These are phyloP conservation scores for Holocentrus rufus DNA, from an alignment of 2,797 vertebrate genomes.

Conservation along the genomic window DNA sequence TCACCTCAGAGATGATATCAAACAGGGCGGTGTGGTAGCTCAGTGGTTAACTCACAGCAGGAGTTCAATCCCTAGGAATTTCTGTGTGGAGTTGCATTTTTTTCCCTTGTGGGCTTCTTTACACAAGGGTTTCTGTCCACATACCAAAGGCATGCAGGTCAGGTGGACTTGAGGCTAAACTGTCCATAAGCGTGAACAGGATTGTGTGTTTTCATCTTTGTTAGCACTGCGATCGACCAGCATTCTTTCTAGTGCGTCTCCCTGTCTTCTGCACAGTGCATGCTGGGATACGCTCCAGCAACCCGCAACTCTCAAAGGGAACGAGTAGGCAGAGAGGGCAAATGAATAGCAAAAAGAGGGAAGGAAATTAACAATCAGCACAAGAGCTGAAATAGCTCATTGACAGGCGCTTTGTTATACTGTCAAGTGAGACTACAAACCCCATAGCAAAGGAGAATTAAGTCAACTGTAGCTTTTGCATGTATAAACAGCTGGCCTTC, in stretches of 20 bases:
- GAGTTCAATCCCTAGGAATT: too few species aligned
- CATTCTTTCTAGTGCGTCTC: neutral
- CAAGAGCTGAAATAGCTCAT: neutral
- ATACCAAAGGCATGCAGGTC: neutral
- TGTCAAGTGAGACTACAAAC: neutral
- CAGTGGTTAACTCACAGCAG: too few species aligned
- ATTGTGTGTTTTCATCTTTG: too few species aligned
- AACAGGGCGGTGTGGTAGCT: neutral
- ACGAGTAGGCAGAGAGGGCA: neutral
- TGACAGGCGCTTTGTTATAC: neutral
- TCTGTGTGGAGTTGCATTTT: too few species aligned
- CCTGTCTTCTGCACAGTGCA: too few species aligned
- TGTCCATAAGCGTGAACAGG: too few species aligned
- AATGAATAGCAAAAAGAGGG: neutral
- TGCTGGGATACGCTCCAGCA: neutral
- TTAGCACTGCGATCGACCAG: neutral
- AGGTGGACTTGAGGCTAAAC: neutral
- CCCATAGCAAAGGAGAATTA: neutral
- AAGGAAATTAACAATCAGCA: neutral
- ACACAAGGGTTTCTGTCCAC: too few species aligned
- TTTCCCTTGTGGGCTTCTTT: neutral
- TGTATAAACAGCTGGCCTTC: neutral
- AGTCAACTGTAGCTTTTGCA: neutral
- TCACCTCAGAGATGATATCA: too few species aligned
- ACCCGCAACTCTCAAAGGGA: neutral